Conservation (phyloP, 2,888 invertebrate genomes). For the Lacanobia wlatinum region DNA sequence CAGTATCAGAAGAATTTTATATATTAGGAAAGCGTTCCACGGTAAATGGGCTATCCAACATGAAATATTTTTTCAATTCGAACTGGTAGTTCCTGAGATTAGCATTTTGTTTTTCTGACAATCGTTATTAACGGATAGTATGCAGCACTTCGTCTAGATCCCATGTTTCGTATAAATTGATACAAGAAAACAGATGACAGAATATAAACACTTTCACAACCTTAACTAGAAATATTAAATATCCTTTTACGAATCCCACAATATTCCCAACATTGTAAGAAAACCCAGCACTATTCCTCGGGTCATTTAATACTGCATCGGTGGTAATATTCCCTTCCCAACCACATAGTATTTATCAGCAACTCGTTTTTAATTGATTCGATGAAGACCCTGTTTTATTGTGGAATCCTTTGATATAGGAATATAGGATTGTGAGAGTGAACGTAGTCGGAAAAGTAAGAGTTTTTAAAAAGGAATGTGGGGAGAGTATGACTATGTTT, state of each 20-base stretch:
- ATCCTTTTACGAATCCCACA: not conserved
- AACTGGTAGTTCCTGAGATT: too few relatives aligned
- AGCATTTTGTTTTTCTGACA: too few relatives aligned
- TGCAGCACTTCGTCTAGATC: too few relatives aligned
- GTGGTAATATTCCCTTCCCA: conserved; percentile 32
- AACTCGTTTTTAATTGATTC: conserved; percentile 66
- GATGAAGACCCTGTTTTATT: conserved; percentile 34
- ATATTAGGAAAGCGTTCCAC: too few relatives aligned
- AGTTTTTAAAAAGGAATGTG: conserved; percentile 30
- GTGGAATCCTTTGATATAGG: conserved; percentile 32
- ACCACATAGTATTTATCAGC: conserved; percentile 37
- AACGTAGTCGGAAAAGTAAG: conserved; percentile 38
- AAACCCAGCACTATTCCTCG: not conserved
- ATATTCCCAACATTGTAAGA: conserved; percentile 22
- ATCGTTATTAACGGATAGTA: too few relatives aligned
- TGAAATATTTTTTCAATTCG: too few relatives aligned
- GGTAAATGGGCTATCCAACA: too few relatives aligned
- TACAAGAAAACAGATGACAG: too few relatives aligned
- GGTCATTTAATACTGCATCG: conserved; percentile 43
- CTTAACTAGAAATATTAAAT: not conserved
- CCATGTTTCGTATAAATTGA: too few relatives aligned
- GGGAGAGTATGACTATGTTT: not conserved
- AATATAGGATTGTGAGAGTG: conserved; percentile 32
- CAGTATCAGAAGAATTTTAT: too few relatives aligned
- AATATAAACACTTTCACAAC: too few relatives aligned